Conservation (phyloP, 2,797 vertebrate genomes). For the Merluccius polli region DNA sequence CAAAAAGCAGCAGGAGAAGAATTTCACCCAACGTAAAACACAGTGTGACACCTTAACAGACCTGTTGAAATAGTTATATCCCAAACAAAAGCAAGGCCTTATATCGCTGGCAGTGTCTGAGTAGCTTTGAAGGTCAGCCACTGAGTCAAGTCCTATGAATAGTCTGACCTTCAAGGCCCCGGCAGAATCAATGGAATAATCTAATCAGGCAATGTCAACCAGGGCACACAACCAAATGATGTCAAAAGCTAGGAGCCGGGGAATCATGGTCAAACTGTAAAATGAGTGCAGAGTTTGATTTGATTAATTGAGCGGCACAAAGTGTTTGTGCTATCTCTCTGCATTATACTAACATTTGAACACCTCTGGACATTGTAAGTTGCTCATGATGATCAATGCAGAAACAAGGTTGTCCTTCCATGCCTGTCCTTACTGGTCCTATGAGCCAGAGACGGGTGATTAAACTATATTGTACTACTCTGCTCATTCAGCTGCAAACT, state of each 20-base stretch:
- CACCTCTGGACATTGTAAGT: background rate
- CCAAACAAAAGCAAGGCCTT: background rate
- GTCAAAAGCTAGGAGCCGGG: slow-evolving; percentile 31
- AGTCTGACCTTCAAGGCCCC: slow-evolving; percentile 54
- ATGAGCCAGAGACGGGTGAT: background rate
- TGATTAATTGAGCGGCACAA: slow-evolving; percentile 31
- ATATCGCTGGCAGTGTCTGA: slow-evolving; percentile 23
- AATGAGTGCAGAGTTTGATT: slow-evolving; percentile 33
- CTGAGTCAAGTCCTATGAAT: slow-evolving; percentile 44
- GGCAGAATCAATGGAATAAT: slow-evolving; percentile 62
- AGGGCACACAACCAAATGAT: slow-evolving; percentile 53
- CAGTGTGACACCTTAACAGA: background rate
- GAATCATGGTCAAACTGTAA: slow-evolving; percentile 41
- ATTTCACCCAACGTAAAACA: background rate
- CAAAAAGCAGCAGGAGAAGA: background rate
- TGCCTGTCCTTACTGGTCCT: slow-evolving; percentile 8
- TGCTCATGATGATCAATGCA: slow-evolving; percentile 18
- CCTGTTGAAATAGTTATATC: background rate
- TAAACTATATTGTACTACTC: background rate
- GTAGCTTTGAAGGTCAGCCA: slow-evolving; percentile 57
- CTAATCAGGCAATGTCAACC: slow-evolving; percentile 55
- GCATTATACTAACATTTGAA: background rate
- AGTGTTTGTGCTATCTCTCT: slow-evolving; percentile 34
- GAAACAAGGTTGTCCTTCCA: slow-evolving; percentile 5
- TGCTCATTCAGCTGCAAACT: slow-evolving; percentile 6